Conservation (phyloP, 2,888 invertebrate genomes). For the Falcaria lacertinaria region DNA sequence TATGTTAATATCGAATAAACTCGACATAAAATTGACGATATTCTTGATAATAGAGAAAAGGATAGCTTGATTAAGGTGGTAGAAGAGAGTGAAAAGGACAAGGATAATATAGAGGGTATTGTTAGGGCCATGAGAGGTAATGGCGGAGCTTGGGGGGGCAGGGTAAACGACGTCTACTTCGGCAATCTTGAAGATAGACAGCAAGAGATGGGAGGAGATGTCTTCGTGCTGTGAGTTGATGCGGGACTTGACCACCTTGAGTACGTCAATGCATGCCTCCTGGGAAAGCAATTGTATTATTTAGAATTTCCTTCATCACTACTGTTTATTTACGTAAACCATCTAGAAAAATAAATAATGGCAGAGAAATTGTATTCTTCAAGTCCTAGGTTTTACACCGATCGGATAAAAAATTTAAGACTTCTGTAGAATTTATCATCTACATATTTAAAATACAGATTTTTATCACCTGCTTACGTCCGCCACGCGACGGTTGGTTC, state of each 20-base stretch:
- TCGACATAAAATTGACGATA: constrained; percentile 62
- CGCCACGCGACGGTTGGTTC: no score
- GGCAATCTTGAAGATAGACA: constrained; percentile 95
- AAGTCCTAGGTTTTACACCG: no score
- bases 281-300: constrained; percentile 70
- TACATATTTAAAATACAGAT: no score
- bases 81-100: constrained; percentile 46
- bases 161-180: constrained; percentile 93
- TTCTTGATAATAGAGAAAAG: constrained; percentile 30
- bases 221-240: constrained; percentile 92
- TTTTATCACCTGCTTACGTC: no score
- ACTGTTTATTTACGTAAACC: neutral
- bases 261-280: constrained; percentile 91
- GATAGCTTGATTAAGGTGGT: constrained; percentile 38
- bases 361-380: no score
- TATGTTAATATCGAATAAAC: constrained; percentile 50
- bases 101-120: constrained; percentile 49
- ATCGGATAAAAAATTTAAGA: no score
- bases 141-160: constrained; percentile 78
- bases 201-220: constrained; percentile 90
- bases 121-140: constrained; percentile 42
- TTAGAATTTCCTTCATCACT: no score
- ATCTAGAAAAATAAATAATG: no score
- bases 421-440: no score
- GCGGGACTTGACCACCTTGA: constrained; percentile 89